Percentiles rank a stretch among this genome's conserved stretches.
Evolutionary conservation across 2,797 vertebrate species (phyloP).

Genomic region (Delichon dasypus): DNA sequence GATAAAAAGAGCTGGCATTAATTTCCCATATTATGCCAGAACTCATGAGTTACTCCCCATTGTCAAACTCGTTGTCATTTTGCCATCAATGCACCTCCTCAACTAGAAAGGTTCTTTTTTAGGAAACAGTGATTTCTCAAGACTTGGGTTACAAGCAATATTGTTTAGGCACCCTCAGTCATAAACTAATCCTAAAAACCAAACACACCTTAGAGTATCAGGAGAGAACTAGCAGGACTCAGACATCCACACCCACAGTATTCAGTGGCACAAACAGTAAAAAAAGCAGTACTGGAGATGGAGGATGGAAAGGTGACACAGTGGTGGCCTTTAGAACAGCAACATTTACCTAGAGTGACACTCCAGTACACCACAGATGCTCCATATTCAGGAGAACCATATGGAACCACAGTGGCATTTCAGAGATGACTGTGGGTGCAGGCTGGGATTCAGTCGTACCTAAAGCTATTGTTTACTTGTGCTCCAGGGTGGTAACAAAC

Average conservation of each 20-base stretch:
- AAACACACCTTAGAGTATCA: neutral
- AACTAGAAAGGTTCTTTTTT: neutral
- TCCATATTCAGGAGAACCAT: neutral
- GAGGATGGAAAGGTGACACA: neutral
- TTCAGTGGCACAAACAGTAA: neutral
- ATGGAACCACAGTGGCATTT: neutral
- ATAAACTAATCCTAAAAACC: slow-evolving; percentile 25
- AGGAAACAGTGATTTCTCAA: slow-evolving; percentile 17
- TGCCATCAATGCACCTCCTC: slow-evolving; percentile 13
- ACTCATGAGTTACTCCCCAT: neutral
- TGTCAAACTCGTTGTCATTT: slow-evolving; percentile 24
- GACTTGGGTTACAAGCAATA: neutral
- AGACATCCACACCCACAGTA: neutral
- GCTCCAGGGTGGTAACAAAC: slow-evolving; percentile 32
- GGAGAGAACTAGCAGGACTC: neutral
- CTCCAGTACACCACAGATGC: neutral
- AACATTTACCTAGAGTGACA: neutral
- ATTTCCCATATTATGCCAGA: slow-evolving; percentile 12
- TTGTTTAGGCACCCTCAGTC: slow-evolving; percentile 26
- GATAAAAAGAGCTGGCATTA: slow-evolving; percentile 30
- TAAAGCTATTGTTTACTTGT: neutral
- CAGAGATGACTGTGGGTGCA: neutral
- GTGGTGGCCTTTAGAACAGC: neutral
- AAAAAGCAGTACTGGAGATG: neutral
- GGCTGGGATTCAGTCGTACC: neutral